Percentiles rank a stretch among this genome's conserved stretches.
These are phyloP conservation scores for Semnornis frantzii DNA, from an alignment of 2,113 vertebrate genomes.

Conservation along the genomic window DNA sequence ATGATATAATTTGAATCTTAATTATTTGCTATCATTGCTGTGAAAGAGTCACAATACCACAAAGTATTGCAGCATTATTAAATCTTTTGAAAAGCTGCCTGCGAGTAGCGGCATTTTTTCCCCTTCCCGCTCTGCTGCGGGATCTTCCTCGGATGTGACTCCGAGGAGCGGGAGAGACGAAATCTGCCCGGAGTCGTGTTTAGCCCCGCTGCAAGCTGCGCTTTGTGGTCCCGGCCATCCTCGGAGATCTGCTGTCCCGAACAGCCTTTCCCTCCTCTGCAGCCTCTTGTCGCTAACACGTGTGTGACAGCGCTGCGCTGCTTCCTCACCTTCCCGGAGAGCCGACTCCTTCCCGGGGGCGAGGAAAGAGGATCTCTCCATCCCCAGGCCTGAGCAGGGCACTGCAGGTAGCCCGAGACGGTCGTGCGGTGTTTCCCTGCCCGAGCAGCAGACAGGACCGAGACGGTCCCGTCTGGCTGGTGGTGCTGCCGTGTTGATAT, in stretches of 20 bases:
- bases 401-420: neutral
- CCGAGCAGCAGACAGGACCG: neutral
- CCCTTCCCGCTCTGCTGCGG: neutral
- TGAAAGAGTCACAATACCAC: neutral
- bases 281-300: neutral
- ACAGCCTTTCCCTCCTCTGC: too few species aligned
- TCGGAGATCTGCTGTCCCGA: fast-evolving
- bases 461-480: neutral
- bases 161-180: neutral
- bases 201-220: fast-evolving
- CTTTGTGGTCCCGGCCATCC: neutral
- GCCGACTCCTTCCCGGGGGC: neutral
- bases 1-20: neutral
- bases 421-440: neutral
- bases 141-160: neutral
- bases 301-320: neutral
- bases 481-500: neutral
- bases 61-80: neutral
- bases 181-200: fast-evolving
- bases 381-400: neutral
- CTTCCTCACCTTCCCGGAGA: neutral
- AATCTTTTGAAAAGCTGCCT: neutral
- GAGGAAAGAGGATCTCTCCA: fast-evolving
- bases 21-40: neutral
- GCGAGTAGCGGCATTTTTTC: neutral